Evolutionary conservation across 1,140 invertebrate genomes (phyloP).

Genomic region (Muscidifurax raptorellus): DNA sequence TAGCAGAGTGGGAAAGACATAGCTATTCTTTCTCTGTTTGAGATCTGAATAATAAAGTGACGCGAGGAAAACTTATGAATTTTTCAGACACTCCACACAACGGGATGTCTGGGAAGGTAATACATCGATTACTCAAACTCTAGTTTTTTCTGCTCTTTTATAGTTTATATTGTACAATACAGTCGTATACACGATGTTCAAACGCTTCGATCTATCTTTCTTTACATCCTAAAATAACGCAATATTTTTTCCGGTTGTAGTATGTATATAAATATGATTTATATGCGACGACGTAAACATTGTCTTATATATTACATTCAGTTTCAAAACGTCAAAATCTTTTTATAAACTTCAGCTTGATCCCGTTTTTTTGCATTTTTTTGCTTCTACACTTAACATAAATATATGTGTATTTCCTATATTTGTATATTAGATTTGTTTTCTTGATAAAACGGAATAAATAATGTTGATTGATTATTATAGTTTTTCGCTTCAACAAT

Average conservation of each 20-base stretch:
- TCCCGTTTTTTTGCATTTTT: constrained; percentile 23
- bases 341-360: constrained; percentile 10
- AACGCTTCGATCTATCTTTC: background rate
- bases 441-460: background rate
- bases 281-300: constrained; percentile 28
- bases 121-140: background rate
- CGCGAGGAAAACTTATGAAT: no score
- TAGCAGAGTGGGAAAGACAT: no score
- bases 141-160: background rate
- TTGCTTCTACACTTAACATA: constrained; percentile 30
- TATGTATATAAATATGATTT: constrained; percentile 47
- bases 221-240: background rate
- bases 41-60: no score
- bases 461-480: constrained; percentile 29
- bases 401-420: constrained; percentile 12
- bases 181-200: constrained; percentile 29
- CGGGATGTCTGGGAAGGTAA: background rate
- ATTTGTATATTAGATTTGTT: constrained; percentile 18
- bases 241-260: background rate
- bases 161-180: constrained; percentile 28
- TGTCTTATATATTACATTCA: constrained; percentile 28
- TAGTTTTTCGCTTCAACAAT: background rate
- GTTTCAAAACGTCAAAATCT: constrained; percentile 26
- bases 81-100: no score
- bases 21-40: no score